phyloP scores from a whole-genome alignment of 2,797 vertebrate species.

The Aselliscus stoliczkanus region DNA sequence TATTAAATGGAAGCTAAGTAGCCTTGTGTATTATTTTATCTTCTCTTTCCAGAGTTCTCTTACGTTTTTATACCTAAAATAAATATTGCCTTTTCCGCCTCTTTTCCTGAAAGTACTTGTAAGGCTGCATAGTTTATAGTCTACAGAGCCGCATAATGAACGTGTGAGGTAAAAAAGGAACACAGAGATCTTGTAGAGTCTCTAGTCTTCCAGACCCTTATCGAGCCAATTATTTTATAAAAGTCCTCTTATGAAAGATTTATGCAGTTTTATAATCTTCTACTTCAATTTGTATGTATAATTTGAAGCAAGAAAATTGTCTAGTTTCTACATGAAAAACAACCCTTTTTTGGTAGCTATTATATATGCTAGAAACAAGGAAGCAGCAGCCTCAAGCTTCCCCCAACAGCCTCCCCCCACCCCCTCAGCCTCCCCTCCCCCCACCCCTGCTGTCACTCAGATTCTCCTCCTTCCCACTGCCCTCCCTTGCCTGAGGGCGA shows the following conservation, averaged over 20 bases:
- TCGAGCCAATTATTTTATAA: not conserved
- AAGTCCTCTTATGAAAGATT: not conserved
- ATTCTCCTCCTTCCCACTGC: not conserved
- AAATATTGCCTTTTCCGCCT: constrained; percentile 19
- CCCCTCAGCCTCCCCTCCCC: too few relatives aligned
- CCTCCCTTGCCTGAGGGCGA: not conserved
- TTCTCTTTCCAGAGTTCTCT: not conserved
- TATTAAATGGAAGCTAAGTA: not conserved
- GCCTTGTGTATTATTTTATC: constrained; percentile 28
- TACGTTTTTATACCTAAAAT: constrained; percentile 8
- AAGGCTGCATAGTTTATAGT: not conserved
- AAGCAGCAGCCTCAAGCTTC: not conserved
- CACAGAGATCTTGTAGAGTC: not conserved
- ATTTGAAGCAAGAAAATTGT: not conserved
- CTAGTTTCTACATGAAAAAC: not conserved
- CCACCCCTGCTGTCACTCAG: not conserved
- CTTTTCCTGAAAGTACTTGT: not conserved
- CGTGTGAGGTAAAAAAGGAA: not conserved
- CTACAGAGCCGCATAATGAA: not conserved
- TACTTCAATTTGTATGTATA: constrained; percentile 20
- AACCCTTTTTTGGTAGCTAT: not conserved
- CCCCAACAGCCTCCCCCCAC: too few relatives aligned
- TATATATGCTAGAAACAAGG: not conserved
- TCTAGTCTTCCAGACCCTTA: not conserved
- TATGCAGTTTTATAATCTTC: not conserved